These are phyloP conservation scores for Epinotia brunnichana DNA, from an alignment of 2,888 invertebrate genomes.

Conservation along the genomic window DNA sequence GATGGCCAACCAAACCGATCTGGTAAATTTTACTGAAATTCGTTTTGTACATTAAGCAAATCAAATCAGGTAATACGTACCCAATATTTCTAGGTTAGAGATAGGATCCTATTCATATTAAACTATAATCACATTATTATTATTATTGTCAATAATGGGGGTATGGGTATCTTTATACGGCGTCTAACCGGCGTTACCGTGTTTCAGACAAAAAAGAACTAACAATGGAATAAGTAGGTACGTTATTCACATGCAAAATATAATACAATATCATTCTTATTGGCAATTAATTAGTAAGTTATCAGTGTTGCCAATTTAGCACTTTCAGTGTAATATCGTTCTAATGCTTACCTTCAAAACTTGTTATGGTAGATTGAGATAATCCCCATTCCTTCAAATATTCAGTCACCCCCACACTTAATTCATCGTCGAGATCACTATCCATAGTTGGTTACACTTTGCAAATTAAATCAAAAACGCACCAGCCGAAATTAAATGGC, in stretches of 20 bases:
- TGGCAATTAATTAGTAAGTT: not conserved
- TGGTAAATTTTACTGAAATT: no score
- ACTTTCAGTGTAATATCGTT: not conserved
- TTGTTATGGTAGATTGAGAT: not conserved
- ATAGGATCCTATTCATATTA: not conserved
- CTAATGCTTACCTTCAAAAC: conserved; percentile 2
- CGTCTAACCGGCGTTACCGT: no score
- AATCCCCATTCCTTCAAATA: conserved; percentile 1
- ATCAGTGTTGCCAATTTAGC: no score
- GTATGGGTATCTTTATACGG: no score
- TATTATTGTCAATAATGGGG: no score
- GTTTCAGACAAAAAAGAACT: no score
- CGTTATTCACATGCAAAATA: no score
- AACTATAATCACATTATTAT: no score
- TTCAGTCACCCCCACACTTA: not conserved
- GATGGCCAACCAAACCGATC: no score
- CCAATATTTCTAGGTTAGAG: not conserved
- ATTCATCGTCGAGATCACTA: not conserved
- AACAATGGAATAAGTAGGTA: no score
- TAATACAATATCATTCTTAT: no score
- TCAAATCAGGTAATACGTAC: not conserved
- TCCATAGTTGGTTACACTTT: not conserved
- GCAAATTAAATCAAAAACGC: not conserved
- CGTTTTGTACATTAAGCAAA: not conserved
- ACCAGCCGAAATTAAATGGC: not conserved